phyloP scores from a whole-genome alignment of 2,113 vertebrate genomes.

The Bothrops jararaca region DNA sequence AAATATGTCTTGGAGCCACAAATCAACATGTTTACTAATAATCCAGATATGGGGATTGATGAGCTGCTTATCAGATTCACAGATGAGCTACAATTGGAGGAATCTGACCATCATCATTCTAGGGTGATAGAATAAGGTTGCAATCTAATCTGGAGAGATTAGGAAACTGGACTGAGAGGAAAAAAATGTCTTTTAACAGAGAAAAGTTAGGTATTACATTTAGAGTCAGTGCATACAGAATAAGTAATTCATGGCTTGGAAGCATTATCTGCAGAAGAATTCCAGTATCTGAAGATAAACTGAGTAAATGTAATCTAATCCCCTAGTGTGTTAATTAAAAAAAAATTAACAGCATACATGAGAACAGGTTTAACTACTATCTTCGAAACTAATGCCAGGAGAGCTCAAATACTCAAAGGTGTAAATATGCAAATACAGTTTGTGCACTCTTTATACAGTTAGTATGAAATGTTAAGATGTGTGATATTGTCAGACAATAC shows the following conservation, averaged over 20 bases:
- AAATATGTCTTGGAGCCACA: neutral
- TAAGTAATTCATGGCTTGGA: neutral
- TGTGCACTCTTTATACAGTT: neutral
- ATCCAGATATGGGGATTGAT: neutral
- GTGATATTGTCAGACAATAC: neutral
- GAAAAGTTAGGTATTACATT: neutral
- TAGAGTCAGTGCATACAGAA: neutral
- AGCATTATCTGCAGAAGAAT: neutral
- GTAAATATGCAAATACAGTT: neutral
- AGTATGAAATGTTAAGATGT: neutral
- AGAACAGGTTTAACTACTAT: neutral
- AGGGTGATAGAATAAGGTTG: neutral
- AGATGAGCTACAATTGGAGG: neutral
- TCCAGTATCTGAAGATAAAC: neutral
- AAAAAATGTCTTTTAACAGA: neutral
- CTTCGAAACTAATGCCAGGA: neutral
- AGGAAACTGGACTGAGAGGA: neutral
- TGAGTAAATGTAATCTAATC: neutral
- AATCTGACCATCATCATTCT: neutral
- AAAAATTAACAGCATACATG: neutral
- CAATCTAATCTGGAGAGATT: neutral
- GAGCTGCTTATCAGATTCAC: neutral
- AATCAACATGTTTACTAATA: neutral
- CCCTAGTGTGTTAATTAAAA: neutral
- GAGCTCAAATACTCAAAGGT: neutral